phyloP scores from a whole-genome alignment of 2,113 vertebrate genomes.

The Paraplagusia blochii region DNA sequence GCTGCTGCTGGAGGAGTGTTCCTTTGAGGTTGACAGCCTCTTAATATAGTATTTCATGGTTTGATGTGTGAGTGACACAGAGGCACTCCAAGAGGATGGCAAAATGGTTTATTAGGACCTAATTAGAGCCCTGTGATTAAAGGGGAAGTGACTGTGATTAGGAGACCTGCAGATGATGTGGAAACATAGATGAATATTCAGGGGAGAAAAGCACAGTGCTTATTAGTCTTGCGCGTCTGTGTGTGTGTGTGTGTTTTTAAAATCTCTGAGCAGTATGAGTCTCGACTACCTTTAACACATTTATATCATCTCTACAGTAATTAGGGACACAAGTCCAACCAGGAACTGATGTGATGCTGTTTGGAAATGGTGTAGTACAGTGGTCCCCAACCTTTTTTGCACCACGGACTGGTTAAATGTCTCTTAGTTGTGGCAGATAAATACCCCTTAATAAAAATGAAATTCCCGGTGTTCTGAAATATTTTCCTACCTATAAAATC shows the following conservation, averaged over 20 bases:
- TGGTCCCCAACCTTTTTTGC: too few relatives aligned
- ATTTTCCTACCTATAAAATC: too few relatives aligned
- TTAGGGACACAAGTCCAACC: slow-evolving; percentile 17
- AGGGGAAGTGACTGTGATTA: slow-evolving; percentile 81
- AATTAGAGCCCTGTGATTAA: slow-evolving; percentile 81
- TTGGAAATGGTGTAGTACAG: background rate
- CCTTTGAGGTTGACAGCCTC: slow-evolving; percentile 70
- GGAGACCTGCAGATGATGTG: slow-evolving; percentile 72
- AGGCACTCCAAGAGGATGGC: slow-evolving; percentile 67
- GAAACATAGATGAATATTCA: slow-evolving; percentile 78
- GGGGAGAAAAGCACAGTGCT: slow-evolving; percentile 49
- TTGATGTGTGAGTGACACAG: slow-evolving; percentile 77
- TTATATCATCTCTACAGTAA: slow-evolving; percentile 38
- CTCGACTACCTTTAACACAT: slow-evolving; percentile 21
- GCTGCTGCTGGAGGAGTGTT: slow-evolving; percentile 60
- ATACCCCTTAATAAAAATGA: too few relatives aligned
- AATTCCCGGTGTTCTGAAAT: too few relatives aligned
- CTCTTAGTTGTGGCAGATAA: too few relatives aligned
- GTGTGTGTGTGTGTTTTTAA: slow-evolving; percentile 27
- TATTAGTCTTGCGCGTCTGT: slow-evolving; percentile 35
- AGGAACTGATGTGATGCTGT: background rate
- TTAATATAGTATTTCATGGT: slow-evolving; percentile 75
- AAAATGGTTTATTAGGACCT: slow-evolving; percentile 79
- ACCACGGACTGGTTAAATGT: too few relatives aligned
- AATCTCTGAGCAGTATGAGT: slow-evolving; percentile 25